Evolutionary conservation across 2,797 vertebrate species (phyloP).

Genomic region (Phalanger gymnotis): DNA sequence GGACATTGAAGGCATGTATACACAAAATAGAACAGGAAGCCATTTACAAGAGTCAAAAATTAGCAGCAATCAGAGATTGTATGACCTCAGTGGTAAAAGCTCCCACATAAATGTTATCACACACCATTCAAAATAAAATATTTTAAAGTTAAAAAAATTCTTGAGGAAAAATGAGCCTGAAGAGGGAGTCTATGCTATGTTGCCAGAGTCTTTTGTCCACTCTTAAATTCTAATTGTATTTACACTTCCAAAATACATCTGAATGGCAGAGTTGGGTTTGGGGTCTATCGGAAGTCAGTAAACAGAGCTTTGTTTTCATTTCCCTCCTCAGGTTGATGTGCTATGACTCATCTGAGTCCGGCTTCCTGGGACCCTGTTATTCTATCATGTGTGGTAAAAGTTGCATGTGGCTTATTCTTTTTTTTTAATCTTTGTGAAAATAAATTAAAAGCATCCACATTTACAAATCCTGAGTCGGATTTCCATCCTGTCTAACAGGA

Average conservation of each 20-base stretch:
- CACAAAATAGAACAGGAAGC: neutral
- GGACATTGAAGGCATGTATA: neutral
- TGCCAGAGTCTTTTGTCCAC: neutral
- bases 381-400: constrained; percentile 30
- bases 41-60: neutral
- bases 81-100: neutral
- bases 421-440: constrained; percentile 23
- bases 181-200: constrained; percentile 11
- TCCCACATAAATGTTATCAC: neutral
- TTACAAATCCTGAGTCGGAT: constrained; percentile 52
- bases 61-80: neutral
- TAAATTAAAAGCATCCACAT: constrained; percentile 44
- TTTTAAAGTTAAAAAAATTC: neutral
- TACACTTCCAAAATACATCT: constrained; percentile 48
- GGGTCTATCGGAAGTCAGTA: constrained; percentile 51
- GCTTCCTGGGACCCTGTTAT: constrained; percentile 29
- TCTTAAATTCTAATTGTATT: constrained; percentile 60
- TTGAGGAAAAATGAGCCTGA: neutral
- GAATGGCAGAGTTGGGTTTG: constrained; percentile 16
- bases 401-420: neutral
- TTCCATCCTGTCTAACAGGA: constrained; percentile 57
- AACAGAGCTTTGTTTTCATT: constrained; percentile 64
- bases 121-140: neutral
- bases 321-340: constrained; percentile 59
- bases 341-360: constrained; percentile 56